Base-by-base conservation (phyloP, 1,140 invertebrate genomes). In the Homalodisca vitripennis region DNA sequence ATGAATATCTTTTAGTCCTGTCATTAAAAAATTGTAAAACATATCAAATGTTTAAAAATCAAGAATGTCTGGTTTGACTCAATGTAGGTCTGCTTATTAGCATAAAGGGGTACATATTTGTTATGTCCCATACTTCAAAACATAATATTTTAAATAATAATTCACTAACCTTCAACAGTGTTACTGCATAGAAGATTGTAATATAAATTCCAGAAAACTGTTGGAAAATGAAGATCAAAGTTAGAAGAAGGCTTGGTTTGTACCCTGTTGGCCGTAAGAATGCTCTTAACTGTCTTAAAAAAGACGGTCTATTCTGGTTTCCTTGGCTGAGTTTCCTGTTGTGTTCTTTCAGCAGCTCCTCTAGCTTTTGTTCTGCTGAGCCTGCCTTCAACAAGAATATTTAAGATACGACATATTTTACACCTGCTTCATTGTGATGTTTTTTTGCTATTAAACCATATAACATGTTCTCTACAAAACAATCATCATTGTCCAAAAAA, bases 161-260 rank as follows among this genome's bases (percentile, higher is more conserved):
- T 41, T 41, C 17, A 30, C 75, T 78, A 73, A 85, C 84, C 69
- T 83, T 71, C 51, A 85, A 84, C 76, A 85, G 86, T 46, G 84
- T 85, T n/a, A 89, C 85, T 0, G 88, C 85, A 74, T 89, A 90
- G 73, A 90, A 90, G 31, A 90, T 81, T 13, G 88, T 86, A 1
- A 88, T 87, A 75, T 90, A 87, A 73, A 88, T 84, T 30, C 87
- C 87, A 34, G 82, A 82, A 63, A 85, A 84, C 73, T 88, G 85
- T 74, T 88, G 87, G 68, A 88, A 84, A 10, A 83, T 77, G 71
- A 88, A 88, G 1, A 88, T 77, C 0, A 81, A 74, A 14, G 84
- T 77, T 2, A 87, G 77, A 66, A 88, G 82, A 1, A 82, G 47
- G 24, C 82, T 71, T 12, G 81, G 80, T 51, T 81, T 81, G 30